Evolutionary conservation across 2,888 invertebrate genomes (phyloP).

Genomic region (Xestia xanthographa): DNA sequence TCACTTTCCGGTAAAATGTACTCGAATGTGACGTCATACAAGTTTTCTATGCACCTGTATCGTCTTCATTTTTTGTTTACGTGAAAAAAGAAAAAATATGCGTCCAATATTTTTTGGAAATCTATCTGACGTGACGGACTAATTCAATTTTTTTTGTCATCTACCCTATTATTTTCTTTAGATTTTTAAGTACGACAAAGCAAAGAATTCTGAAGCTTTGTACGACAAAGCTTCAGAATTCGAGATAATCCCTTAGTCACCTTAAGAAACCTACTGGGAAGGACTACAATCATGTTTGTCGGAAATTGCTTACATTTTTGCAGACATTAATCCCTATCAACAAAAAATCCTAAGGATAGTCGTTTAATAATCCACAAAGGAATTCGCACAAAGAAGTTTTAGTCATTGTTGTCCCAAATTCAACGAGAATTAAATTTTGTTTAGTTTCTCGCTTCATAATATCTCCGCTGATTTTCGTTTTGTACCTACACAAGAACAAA

Average conservation of each 20-base stretch:
- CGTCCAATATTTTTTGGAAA: too few species aligned
- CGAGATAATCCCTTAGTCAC: constrained; percentile 1
- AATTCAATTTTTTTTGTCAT: too few species aligned
- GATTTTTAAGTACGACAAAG: neutral
- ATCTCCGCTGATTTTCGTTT: neutral
- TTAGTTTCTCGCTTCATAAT: neutral
- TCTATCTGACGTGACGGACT: too few species aligned
- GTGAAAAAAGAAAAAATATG: too few species aligned
- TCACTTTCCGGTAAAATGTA: too few species aligned
- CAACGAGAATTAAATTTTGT: constrained; percentile 14
- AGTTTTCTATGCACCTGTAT: too few species aligned
- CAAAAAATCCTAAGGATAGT: neutral
- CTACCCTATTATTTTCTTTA: neutral
- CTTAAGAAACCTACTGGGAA: neutral
- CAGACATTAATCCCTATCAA: neutral
- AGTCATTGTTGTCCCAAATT: neutral
- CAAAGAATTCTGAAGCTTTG: too few species aligned
- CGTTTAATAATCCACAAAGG: neutral
- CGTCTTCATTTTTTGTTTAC: too few species aligned
- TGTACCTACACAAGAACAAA: neutral
- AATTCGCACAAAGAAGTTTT: neutral
- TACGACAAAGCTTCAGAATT: neutral
- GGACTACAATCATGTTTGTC: neutral
- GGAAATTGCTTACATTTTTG: constrained; percentile 6
- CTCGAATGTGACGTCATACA: too few species aligned